Base-by-base conservation (phyloP, 2,888 invertebrate species). In the Tolmerus cingulatus region DNA sequence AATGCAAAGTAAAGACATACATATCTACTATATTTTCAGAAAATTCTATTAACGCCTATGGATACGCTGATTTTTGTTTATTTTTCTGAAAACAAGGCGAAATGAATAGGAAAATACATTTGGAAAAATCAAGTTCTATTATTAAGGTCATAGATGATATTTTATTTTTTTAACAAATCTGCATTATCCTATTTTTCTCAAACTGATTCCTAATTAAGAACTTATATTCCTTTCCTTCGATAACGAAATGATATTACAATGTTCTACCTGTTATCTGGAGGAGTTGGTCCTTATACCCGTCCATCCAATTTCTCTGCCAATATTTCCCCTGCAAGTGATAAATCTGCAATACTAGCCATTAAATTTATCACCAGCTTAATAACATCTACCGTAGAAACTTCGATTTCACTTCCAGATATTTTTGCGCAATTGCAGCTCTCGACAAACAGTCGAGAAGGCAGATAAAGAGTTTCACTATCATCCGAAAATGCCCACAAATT, bases 381-480 rank as follows among this genome's bases (percentile, higher is more conserved):
- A 51, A 81, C 34, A 8, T 37, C 66, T 37, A 14, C 27, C 5
- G 19, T 82, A 74, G 74, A 74, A 74, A 46, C 43, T 74, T 74
- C 85, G 85, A 85, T 85, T 85, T 85, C 85, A 85, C 85, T 85
- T 74, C 79, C 51, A 66, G 81, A 87, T 57, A 81, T 78, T 81
- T 86, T 40, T 66, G 79, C 27, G 81, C 51, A 86, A 79, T 66
- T 66, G 66, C 66, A 40, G 34, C 66, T 87, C 74, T 55, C 79
- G 81, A 16, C 37, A 87, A 46, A 87, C 86, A 86, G 37, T 85
- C n/a, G 57, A 8, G 1, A 46, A 46, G 74, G 76, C 34, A 76
- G 51, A 85, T 66, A 74, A 74, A 87, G 82, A 86, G 87, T 85
- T 88, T 88, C 88, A 88, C 88, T 88, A 88, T 88, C 88, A 87